A percentile compares a stretch with the other conserved stretches of the same genome.
phyloP scores from a whole-genome alignment of 2,888 invertebrate species.

The Lasioglossum marginatum region DNA sequence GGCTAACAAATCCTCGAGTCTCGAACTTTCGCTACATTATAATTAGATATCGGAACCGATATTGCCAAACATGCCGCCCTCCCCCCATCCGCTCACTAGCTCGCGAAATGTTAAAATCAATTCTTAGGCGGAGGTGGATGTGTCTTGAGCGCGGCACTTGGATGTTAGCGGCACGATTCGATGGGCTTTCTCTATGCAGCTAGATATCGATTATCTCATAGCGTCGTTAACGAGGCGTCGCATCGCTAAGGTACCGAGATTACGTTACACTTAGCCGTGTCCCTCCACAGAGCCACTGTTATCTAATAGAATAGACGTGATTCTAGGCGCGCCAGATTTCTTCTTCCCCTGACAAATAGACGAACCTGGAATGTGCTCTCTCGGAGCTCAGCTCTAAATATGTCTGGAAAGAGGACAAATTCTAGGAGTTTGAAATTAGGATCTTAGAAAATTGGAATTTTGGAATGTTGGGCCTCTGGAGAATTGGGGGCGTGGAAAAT shows the following conservation, averaged over 20 bases:
- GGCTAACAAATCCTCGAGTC: conserved; percentile 42
- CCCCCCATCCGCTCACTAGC: too few species aligned
- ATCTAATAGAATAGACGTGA: conserved; percentile 50
- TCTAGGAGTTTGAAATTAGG: neutral
- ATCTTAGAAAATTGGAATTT: neutral
- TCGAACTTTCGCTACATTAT: conserved; percentile 31
- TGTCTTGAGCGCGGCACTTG: conserved; percentile 27
- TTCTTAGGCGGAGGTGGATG: conserved; percentile 20
- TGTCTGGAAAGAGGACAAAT: neutral
- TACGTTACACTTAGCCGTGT: conserved; percentile 65
- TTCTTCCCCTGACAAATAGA: neutral
- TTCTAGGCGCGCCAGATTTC: conserved; percentile 37
- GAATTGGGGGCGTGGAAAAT: too few species aligned
- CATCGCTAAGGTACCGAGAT: conserved; percentile 59
- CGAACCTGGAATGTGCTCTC: neutral
- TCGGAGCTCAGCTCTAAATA: neutral
- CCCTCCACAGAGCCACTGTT: conserved; percentile 24
- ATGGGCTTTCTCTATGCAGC: conserved; percentile 31
- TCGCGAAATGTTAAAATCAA: conserved; percentile 38
- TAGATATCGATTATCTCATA: conserved; percentile 58
- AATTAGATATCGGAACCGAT: conserved; percentile 41
- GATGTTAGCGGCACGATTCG: conserved; percentile 32
- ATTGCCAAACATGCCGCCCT: conserved; percentile 11
- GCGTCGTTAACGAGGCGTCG: conserved; percentile 64
- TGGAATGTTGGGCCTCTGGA: too few species aligned